These are phyloP conservation scores for Typhlomys cinereus DNA, from an alignment of 2,113 vertebrate species.

Conservation along the genomic window DNA sequence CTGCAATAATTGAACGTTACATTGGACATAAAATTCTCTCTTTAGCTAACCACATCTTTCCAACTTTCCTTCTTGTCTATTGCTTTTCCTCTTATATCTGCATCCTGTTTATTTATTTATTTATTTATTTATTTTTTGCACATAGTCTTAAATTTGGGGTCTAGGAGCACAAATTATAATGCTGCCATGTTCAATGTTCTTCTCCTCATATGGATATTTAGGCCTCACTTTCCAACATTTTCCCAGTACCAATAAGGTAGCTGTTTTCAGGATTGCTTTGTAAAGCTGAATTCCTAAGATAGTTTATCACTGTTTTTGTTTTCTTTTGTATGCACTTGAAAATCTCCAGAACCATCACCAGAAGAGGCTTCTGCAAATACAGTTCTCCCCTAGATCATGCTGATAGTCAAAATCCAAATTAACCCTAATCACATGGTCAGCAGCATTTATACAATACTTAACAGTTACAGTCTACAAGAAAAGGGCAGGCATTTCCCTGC, in stretches of 20 bases:
- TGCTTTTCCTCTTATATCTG: neutral
- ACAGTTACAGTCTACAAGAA: slow-evolving; percentile 19
- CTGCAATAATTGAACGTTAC: neutral
- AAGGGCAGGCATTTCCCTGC: slow-evolving; percentile 31
- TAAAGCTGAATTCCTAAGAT: slow-evolving; percentile 52
- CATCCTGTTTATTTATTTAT: neutral
- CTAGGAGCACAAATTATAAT: neutral
- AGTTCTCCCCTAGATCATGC: neutral
- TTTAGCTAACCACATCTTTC: neutral
- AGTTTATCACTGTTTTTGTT: slow-evolving; percentile 55
- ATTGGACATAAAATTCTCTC: neutral
- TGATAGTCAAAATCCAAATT: slow-evolving; percentile 58
- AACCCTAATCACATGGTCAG: slow-evolving; percentile 1
- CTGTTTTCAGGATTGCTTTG: neutral
- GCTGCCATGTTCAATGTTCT: neutral
- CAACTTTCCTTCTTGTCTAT: neutral
- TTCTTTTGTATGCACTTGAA: slow-evolving; percentile 57
- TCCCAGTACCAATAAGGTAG: neutral
- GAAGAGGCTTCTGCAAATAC: slow-evolving; percentile 12
- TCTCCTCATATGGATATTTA: neutral
- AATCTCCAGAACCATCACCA: slow-evolving; percentile 63
- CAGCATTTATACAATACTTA: slow-evolving; percentile 52
- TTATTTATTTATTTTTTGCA: neutral
- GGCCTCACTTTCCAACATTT: neutral
- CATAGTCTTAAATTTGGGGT: neutral